phyloP scores from a whole-genome alignment of 2,888 invertebrate species.

The Drosophila aldrichi region DNA sequence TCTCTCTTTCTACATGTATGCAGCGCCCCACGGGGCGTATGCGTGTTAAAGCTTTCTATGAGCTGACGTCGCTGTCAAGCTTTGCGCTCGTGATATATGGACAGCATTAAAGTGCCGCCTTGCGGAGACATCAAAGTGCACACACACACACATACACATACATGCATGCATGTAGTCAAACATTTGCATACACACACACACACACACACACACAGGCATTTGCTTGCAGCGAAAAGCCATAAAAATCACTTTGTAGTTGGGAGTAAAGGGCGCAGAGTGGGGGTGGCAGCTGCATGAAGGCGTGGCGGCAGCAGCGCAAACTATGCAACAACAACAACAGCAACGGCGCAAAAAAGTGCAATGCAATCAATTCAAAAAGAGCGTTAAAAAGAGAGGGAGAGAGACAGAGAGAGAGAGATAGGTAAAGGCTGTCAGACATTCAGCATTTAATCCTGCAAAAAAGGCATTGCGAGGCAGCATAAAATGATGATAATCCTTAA shows the following conservation, averaged over 20 bases:
- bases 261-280: slow-evolving; percentile 8
- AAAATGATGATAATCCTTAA: slow-evolving; percentile 80
- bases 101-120: slow-evolving; percentile 72
- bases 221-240: slow-evolving; percentile 64
- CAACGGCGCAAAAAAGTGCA: slow-evolving; percentile 59
- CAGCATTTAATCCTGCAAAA: slow-evolving; percentile 76
- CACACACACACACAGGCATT: slow-evolving; percentile 13
- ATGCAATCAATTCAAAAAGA: slow-evolving; percentile 77
- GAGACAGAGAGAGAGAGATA: background rate
- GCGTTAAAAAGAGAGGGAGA: background rate
- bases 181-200: slow-evolving; percentile 57
- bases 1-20: background rate
- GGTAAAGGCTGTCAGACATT: slow-evolving; percentile 17
- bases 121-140: slow-evolving; percentile 74
- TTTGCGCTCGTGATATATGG: slow-evolving; percentile 72
- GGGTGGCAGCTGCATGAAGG: slow-evolving; percentile 51
- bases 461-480: slow-evolving; percentile 71
- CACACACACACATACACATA: slow-evolving; percentile 30
- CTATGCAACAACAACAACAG: slow-evolving; percentile 66
- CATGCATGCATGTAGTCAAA: slow-evolving; percentile 37
- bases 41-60: slow-evolving; percentile 66
- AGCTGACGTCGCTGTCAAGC: slow-evolving; percentile 61
- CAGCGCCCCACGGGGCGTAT: slow-evolving; percentile 67
- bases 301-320: slow-evolving; percentile 61
- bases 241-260: slow-evolving; percentile 73